Base-by-base conservation (phyloP, 1,140 invertebrate genomes). In the Calliphora vicina region DNA sequence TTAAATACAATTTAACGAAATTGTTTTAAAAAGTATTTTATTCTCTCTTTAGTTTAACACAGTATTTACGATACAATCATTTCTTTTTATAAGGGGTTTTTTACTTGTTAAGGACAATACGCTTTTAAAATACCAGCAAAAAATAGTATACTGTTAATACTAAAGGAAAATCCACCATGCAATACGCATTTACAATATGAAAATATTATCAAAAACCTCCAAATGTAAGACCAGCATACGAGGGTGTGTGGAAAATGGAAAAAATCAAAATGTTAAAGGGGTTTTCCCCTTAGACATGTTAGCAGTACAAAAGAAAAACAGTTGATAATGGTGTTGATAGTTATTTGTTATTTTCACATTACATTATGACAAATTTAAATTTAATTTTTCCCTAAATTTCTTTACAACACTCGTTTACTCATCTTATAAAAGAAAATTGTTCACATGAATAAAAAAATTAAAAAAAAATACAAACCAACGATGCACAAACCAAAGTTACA, bases 401-500 rank as follows among this genome's bases (percentile, higher is more conserved):
- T 57, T 13, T 0, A 6, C 50, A n/a, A 57, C 15, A 6, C 50
- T 57, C 50, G 50, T n/a, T 5, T 15, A 57, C 15, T 57, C 61
- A 1, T 1, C 20, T 6, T 67, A 23, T n/a, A 23, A 23, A 67
- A 67, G 61, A 67, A 67, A 57, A 67, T 67, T 25, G 61, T 67
- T 20, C 61, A 67, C 3, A 67, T 25, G 20, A 67, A 15, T 57
- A 23, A 23, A 67, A 67, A 67, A 25, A 67, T 67, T 67, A 57
- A 57, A 57, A 57, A 57, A 17, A 57, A 57, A 15, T 2, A 15
- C n/a, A 15, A 57, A 57, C 61, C 61, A 67, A 67, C 45, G 45
- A 57, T 67, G 61, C 61, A 67, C 61, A 67, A 67, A 67, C 61
- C 61, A 23, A 67, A 67, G n/a, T 67, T 67, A 67, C 61, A n/a